Percentiles rank a stretch among this genome's conserved stretches.
Conservation (phyloP, 2,113 vertebrate species). For the Mesembrinibis cayennensis region DNA sequence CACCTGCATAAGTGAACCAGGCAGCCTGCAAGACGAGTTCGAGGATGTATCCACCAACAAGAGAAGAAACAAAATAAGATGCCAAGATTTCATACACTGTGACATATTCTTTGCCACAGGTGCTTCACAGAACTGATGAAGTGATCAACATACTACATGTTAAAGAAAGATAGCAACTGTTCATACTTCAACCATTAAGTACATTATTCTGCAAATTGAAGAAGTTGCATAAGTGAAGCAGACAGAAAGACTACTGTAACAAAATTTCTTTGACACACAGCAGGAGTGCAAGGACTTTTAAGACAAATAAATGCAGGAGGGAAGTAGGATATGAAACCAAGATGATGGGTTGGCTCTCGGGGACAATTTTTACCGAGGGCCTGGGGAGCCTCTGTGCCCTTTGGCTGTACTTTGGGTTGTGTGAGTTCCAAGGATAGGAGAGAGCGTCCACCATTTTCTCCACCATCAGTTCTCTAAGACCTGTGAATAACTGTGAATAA, state of each 20-base stretch:
- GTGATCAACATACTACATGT: background rate
- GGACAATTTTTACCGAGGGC: background rate
- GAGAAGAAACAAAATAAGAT: background rate
- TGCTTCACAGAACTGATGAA: background rate
- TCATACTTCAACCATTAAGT: background rate
- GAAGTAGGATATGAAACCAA: background rate
- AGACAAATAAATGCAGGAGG: background rate
- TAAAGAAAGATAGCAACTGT: background rate
- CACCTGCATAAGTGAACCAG: background rate
- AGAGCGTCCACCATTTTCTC: rapidly evolving
- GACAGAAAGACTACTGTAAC: background rate
- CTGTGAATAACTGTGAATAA: background rate
- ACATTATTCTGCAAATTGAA: background rate
- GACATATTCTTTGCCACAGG: background rate
- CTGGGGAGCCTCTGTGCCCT: background rate
- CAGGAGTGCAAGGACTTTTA: background rate
- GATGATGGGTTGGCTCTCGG: background rate
- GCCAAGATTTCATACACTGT: background rate
- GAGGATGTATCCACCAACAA: background rate
- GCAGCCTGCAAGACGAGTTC: background rate
- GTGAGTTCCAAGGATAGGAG: background rate
- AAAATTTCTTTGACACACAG: background rate
- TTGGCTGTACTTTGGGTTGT: background rate
- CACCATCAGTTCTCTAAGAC: background rate
- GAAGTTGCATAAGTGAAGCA: background rate